Base-by-base conservation (phyloP, 2,113 vertebrate genomes). In the Hemiscyllium ocellatum region DNA sequence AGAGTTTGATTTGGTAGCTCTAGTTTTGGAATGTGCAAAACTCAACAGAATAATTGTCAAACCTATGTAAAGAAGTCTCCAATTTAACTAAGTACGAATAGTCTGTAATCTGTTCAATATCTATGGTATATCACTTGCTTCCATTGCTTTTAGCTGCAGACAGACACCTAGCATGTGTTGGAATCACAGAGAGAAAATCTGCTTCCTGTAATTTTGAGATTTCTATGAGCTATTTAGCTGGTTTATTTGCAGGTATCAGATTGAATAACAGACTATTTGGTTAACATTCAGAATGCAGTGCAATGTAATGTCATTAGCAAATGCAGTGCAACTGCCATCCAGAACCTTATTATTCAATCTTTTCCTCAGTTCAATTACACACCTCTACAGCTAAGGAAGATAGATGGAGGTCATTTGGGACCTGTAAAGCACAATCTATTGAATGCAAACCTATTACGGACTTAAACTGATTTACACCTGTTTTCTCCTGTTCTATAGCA, bases 381-480 rank as follows among this genome's bases (percentile, higher is more conserved):
- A 98, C 97, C 97, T 98, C 97, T 97, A 96, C 97, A 96, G 97
- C 97, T 97, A 97, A 98, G 97, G 97, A 98, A 98, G 98, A 98
- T 97, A 97, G 97, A 98, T 98, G 98, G 97, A 97, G 97, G 97
- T 98, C 98, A 97, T 97, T 97, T 97, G 97, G 97, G 97, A 97
- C 97, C 97, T 97, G 97, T 98, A 98, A 98, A 98, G 97, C 97
- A 97, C 97, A 96, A 97, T 13, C 96, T 96, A 97, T 96, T 97
- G 97, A 98, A 98, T 98, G 97, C 97, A 97, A 97, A 97, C 96
- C 97, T 98, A 95, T 97, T 97, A 95, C 97, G 97, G 98, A 97
- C 97, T 97, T 98, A 97, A 97, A 96, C 97, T 98, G 98, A 98
- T 98, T 98, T 98, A 98, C 97, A 97, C 98, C 97, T 98, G 97